These are phyloP conservation scores for Ptilorrhoa leucosticta DNA, from an alignment of 2,113 vertebrate species.

Conservation along the genomic window DNA sequence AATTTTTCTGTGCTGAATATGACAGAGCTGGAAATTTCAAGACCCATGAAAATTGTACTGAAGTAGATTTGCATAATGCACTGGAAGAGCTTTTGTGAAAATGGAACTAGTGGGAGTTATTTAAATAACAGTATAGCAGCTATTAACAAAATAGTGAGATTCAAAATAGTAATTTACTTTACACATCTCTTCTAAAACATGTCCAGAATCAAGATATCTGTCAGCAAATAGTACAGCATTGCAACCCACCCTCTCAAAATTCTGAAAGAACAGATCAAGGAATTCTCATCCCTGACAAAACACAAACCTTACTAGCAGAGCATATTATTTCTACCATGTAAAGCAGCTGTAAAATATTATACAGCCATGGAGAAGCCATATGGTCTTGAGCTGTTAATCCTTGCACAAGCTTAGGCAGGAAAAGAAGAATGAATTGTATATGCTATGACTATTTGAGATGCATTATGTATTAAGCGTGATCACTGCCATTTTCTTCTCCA, in stretches of 20 bases:
- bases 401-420: background rate
- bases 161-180: constrained; percentile 64
- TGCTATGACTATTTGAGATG: background rate
- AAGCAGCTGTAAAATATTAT: background rate
- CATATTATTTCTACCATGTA: background rate
- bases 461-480: background rate
- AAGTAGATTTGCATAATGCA: constrained; percentile 36
- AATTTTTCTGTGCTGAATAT: background rate
- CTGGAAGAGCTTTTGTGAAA: constrained; percentile 53
- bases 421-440: background rate
- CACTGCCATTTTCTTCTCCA: background rate
- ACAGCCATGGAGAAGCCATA: background rate
- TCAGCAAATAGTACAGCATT: constrained; percentile 43
- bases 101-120: constrained; percentile 51
- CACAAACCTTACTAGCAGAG: background rate
- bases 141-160: constrained; percentile 56
- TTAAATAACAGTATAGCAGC: constrained; percentile 50
- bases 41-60: constrained; percentile 26
- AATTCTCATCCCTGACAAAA: constrained; percentile 35
- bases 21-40: constrained; percentile 39
- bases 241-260: constrained; percentile 20
- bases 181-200: constrained; percentile 30
- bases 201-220: constrained; percentile 31
- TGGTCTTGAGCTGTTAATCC: background rate
- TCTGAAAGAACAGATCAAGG: background rate